phyloP scores from a whole-genome alignment of 92 coral and sea anemone genomes.

The Palythoa caribaeorum region DNA sequence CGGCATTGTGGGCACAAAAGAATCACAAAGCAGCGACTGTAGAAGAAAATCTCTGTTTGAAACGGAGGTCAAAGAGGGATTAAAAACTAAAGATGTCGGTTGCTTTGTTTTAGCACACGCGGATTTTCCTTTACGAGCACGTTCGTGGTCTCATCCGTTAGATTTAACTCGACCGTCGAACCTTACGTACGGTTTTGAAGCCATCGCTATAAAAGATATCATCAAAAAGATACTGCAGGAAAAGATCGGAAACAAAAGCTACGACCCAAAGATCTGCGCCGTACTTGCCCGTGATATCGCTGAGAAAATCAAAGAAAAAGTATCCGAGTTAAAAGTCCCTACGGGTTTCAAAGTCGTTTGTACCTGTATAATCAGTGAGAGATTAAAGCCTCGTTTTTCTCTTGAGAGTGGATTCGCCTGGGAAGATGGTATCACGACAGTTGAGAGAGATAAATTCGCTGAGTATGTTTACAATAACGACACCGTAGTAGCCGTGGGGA shows the following conservation, averaged over 20 bases:
- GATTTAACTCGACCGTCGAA: slow-evolving; percentile 27
- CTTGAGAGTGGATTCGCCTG: slow-evolving; percentile 96
- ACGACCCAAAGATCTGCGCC: slow-evolving; percentile 74
- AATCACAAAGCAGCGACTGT: not conserved
- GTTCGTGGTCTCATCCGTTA: slow-evolving; percentile 71
- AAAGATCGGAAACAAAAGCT: slow-evolving; percentile 69
- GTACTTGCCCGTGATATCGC: slow-evolving; percentile 66
- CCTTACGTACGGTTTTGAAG: slow-evolving; percentile 51
- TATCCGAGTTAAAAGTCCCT: slow-evolving; percentile 72
- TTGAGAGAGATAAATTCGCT: slow-evolving; percentile 83
- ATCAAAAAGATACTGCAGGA: slow-evolving; percentile 81
- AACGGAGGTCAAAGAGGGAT: not conserved
- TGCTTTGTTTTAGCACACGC: slow-evolving; percentile 82
- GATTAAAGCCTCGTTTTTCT: slow-evolving; percentile 68
- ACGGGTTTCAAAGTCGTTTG: slow-evolving; percentile 81
- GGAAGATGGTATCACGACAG: slow-evolving; percentile 71
- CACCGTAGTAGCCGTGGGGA: slow-evolving; percentile 83
- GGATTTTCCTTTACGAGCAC: slow-evolving; percentile 74
- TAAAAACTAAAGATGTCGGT: slow-evolving; percentile 64
- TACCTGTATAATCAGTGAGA: slow-evolving; percentile 79
- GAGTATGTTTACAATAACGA: slow-evolving; percentile 90
- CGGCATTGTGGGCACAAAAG: not conserved
- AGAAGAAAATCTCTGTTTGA: slow-evolving; percentile 31
- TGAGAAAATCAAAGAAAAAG: slow-evolving; percentile 68
- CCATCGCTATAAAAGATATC: slow-evolving; percentile 62